Percentiles rank a stretch among this genome's conserved stretches.
phyloP scores from a whole-genome alignment of 2,113 vertebrate species.

The Laterallus jamaicensis region DNA sequence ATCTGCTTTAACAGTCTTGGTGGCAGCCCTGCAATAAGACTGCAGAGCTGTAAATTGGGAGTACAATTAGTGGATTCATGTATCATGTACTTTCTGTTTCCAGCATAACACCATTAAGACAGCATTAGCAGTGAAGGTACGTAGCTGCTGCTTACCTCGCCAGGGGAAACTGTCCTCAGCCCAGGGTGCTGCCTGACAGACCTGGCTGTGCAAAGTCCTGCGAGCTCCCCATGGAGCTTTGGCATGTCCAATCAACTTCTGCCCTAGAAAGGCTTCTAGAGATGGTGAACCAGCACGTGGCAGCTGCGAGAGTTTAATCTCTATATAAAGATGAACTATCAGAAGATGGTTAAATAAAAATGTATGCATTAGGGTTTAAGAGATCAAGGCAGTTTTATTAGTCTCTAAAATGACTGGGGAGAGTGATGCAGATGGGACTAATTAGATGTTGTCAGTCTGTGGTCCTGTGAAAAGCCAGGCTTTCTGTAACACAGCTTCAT shows the following conservation, averaged over 20 bases:
- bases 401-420: neutral
- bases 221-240: fast-evolving
- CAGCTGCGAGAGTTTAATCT: neutral
- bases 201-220: neutral
- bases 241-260: fast-evolving
- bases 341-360: neutral
- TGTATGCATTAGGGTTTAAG: neutral
- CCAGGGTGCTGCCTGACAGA: neutral
- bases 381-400: neutral
- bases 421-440: neutral
- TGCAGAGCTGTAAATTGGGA: neutral
- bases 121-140: fast-evolving
- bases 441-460: neutral
- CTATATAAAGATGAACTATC: neutral
- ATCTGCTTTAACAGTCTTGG: neutral
- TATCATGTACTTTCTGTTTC: neutral
- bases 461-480: neutral
- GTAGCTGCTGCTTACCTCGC: neutral
- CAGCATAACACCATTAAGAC: neutral
- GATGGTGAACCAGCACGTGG: neutral
- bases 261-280: neutral
- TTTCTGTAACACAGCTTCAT: neutral
- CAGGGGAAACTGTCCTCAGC: neutral
- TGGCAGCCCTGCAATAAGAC: neutral
- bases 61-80: neutral